Evolutionary conservation across 2,797 vertebrate species (phyloP).

Genomic region (Micropoecilia bifurca): DNA sequence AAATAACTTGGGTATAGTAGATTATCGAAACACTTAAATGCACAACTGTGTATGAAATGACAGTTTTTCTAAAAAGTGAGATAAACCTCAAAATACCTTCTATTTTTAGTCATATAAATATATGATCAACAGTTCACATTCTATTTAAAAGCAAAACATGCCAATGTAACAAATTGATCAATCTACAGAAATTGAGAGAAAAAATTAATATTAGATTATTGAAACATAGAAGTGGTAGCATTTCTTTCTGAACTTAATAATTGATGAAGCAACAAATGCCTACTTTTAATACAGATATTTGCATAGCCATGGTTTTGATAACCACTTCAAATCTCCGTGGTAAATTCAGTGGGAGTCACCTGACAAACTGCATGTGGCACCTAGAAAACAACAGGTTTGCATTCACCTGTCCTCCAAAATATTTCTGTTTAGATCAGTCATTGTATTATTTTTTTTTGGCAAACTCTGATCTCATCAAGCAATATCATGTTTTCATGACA

Average conservation of each 20-base stretch:
- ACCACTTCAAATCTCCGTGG: background rate
- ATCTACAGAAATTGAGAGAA: background rate
- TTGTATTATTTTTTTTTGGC: background rate
- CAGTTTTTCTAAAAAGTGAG: background rate
- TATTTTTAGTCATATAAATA: too few species aligned
- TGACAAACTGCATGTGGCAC: background rate
- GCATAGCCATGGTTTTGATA: background rate
- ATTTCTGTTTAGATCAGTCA: background rate
- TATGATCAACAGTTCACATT: background rate
- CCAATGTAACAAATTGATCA: background rate
- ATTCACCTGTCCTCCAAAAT: background rate
- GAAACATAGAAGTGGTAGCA: background rate
- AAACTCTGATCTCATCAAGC: background rate
- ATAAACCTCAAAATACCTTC: background rate
- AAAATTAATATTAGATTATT: background rate
- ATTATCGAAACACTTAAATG: slow-evolving; percentile 21
- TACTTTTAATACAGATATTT: background rate
- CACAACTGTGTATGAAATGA: background rate
- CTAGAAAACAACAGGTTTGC: background rate
- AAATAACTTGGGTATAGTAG: slow-evolving; percentile 10
- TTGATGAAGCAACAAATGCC: background rate
- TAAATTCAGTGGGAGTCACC: background rate
- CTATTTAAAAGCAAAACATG: background rate
- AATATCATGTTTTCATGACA: background rate
- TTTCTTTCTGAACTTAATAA: background rate